Evolutionary conservation across 2,797 vertebrate species (phyloP), one percentile per base, ranked within the genome.

Genomic region (Dendrocincla tyrannina): DNA sequence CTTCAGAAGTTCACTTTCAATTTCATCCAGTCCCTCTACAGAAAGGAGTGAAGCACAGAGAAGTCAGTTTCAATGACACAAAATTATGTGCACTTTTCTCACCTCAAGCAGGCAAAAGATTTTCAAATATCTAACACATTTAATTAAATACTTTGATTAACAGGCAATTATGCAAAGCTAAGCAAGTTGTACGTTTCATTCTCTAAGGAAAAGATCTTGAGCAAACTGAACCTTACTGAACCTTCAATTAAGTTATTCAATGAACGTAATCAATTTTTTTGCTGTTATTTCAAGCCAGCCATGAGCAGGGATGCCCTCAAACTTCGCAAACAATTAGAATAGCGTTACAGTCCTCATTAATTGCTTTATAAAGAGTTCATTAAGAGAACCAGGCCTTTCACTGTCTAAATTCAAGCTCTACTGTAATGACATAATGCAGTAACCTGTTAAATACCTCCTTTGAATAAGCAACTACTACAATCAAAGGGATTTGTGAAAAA

Each of bases 1-100:
- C 97, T 99, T 99, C 77, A 99, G 98, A 93, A 99, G 98, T 25
- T 99, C 98, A 88, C 95, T 98, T 96, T 99, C 99, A 52, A 98
- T 97, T 95, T 98, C 98, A 89, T 98, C 97, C 30, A 98, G 95
- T 64, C 98, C 98, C 96, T 98, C 95, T 99, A 98, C 96, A 95
- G 89, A 95, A 91, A 92, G n/a, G 19, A 90, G 10, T 2, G 56
- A 91, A 76, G 78, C 24, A 91, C 20, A 82, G 83, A 59, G 25
- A 44, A 72, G 49, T 69, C 35, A 44, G 39, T 46, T 90, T 81
- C 44, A 86, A 28, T 39, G 11, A 72, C 37, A 76, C 11, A 86
- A 80, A 87, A 56, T 42, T 41, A 67, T 1, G 10, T 60, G 63
- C 47, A 33, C 28, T 47, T 56, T 55, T 72, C 55, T 84, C 47